These are phyloP conservation scores for Porites divaricata DNA, from an alignment of 92 coral and sea anemone genomes.

Conservation along the genomic window DNA sequence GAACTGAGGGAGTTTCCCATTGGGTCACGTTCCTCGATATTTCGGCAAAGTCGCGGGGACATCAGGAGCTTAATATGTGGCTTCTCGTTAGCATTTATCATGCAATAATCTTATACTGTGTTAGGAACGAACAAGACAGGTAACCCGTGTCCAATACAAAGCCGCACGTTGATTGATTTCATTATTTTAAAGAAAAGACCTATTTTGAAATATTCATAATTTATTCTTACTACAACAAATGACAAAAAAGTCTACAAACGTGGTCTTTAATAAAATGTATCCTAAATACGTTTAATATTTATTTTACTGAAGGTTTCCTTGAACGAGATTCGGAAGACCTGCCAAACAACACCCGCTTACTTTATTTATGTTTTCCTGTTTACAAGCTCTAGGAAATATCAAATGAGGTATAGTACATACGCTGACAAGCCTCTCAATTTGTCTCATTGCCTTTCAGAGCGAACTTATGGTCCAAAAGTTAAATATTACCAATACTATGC, in stretches of 20 bases:
- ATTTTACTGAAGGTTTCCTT: neutral
- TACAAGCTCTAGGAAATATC: neutral
- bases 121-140: no score
- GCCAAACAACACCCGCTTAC: neutral
- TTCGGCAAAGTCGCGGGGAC: no score
- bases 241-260: slow-evolving; percentile 20
- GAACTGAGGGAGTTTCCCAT: no score
- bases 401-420: neutral
- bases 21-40: no score
- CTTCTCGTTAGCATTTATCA: no score
- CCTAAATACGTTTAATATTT: neutral
- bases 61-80: neutral
- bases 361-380: slow-evolving; percentile 21
- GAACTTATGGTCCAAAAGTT: neutral
- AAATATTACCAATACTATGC: neutral
- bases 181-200: neutral
- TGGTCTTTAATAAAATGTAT: slow-evolving; percentile 25
- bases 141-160: no score
- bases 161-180: no score
- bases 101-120: no score
- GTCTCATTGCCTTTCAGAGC: neutral
- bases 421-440: neutral
- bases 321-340: neutral
- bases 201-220: neutral
- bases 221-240: neutral